Conservation (phyloP, 1,140 invertebrate species). For the Diabrotica virgifera region DNA sequence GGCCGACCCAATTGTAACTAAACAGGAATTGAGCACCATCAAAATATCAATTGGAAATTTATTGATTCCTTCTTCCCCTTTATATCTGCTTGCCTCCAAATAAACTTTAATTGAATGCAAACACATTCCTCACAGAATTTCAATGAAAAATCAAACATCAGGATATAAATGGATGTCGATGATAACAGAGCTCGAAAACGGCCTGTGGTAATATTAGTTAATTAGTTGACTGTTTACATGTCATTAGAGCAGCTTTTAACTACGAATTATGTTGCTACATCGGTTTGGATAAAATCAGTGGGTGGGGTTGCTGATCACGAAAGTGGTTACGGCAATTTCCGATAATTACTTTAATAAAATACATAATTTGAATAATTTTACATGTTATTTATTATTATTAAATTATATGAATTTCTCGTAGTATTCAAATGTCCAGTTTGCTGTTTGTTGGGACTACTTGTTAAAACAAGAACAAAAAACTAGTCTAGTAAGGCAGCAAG, state of each 20-base stretch:
- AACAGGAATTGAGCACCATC: neutral
- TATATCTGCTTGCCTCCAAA: neutral
- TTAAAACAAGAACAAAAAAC: too few species aligned
- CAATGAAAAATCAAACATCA: neutral
- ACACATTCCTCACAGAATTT: too few species aligned
- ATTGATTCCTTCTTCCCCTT: neutral
- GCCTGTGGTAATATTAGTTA: conserved; percentile 29
- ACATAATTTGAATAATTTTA: too few species aligned
- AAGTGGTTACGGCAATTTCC: too few species aligned
- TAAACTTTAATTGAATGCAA: neutral
- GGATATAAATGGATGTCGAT: conserved; percentile 2
- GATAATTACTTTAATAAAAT: too few species aligned
- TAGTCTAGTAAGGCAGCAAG: too few species aligned
- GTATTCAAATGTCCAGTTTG: too few species aligned
- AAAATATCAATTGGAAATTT: neutral
- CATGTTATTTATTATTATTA: too few species aligned
- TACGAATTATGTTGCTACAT: conserved; percentile 24
- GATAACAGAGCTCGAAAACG: conserved; percentile 11
- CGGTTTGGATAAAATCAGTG: neutral
- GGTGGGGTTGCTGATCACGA: too few species aligned
- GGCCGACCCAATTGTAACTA: neutral
- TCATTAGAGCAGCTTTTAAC: conserved; percentile 27
- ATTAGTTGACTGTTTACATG: conserved; percentile 32
- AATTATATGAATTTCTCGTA: too few species aligned
- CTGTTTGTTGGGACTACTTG: too few species aligned